phyloP scores from a whole-genome alignment of 1,140 invertebrate genomes.

The Conus betulinus region DNA sequence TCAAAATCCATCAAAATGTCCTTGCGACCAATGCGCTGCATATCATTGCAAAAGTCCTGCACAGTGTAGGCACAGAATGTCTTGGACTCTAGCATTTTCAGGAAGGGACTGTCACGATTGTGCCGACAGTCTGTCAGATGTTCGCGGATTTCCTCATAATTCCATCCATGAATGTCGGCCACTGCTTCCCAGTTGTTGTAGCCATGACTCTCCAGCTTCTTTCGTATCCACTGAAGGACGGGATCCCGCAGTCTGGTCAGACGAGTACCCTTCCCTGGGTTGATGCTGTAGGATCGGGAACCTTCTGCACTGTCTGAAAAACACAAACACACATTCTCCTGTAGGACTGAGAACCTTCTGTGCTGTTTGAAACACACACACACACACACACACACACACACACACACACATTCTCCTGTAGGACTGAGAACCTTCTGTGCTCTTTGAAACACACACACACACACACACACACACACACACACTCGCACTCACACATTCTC shows the following conservation, averaged over 20 bases:
- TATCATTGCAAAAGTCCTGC: background rate
- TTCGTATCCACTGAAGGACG: constrained; percentile 2
- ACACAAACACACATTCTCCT: background rate
- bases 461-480: too few relatives aligned
- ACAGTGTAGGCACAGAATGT: constrained; percentile 23
- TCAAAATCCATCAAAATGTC: constrained; percentile 27
- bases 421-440: too few relatives aligned
- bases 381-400: background rate
- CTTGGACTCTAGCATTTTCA: background rate
- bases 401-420: too few relatives aligned
- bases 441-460: too few relatives aligned
- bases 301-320: background rate
- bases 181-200: constrained; percentile 26
- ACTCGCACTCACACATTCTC: too few relatives aligned
- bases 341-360: too few relatives aligned
- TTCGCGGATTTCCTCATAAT: background rate
- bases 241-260: background rate
- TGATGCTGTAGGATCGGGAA: constrained; percentile 15
- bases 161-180: constrained; percentile 6
- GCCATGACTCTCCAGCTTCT: background rate
- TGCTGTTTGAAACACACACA: background rate
- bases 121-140: constrained; percentile 2
- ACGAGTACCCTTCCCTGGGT: constrained; percentile 1
- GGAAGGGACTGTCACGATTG: background rate
- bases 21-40: background rate